Percentiles rank a stretch among this genome's conserved stretches.
Conservation (phyloP, 2,797 vertebrate species). For the Gobio occitaniae region DNA sequence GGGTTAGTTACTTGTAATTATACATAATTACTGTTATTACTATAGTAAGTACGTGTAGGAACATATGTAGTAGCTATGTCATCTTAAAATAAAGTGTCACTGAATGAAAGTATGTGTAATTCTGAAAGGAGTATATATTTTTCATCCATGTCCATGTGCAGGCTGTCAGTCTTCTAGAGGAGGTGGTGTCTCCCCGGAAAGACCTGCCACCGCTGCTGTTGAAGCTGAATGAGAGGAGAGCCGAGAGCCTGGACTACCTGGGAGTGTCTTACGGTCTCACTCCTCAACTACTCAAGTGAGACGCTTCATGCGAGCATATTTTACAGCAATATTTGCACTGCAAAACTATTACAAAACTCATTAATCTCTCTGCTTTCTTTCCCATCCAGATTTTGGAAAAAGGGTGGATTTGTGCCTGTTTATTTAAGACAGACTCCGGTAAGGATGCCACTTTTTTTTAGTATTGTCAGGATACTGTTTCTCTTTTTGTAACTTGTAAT, state of each 20-base stretch:
- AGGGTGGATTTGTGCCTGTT: conserved; percentile 91
- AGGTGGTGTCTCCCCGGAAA: conserved; percentile 89
- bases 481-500: neutral
- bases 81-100: neutral
- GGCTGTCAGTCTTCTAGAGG: conserved; percentile 93
- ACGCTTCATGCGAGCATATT: neutral
- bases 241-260: conserved; percentile 92
- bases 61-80: neutral
- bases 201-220: conserved; percentile 93
- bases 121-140: neutral
- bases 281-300: conserved; percentile 90
- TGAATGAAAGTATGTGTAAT: neutral
- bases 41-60: neutral
- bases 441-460: conserved; percentile 66
- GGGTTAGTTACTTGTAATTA: neutral
- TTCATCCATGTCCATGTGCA: conserved; percentile 56
- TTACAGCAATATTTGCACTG: neutral
- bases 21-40: neutral
- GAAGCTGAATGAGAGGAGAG: conserved; percentile 91
- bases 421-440: conserved; percentile 96
- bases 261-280: conserved; percentile 97
- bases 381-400: conserved; percentile 92
- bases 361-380: neutral
- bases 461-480: neutral
- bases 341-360: neutral